Conservation (phyloP, 2,888 invertebrate species). For the Tanytarsus gracilentus region DNA sequence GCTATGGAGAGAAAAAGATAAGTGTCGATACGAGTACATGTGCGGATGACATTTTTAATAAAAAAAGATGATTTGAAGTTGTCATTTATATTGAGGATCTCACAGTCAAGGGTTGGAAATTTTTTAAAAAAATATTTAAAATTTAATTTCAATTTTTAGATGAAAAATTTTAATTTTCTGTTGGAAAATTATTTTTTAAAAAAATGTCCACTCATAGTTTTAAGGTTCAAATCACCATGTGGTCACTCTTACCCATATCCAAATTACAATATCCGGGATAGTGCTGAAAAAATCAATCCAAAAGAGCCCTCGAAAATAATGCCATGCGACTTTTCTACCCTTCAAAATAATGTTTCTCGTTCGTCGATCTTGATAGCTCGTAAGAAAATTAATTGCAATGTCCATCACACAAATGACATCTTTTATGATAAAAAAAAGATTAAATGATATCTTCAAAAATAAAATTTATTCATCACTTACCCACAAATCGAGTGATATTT, state of each 20-base stretch:
- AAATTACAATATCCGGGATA: neutral
- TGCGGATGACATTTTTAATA: too few relatives aligned
- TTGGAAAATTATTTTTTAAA: too few relatives aligned
- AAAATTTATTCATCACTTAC: neutral
- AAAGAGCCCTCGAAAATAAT: neutral
- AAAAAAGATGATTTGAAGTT: too few relatives aligned
- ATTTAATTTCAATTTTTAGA: too few relatives aligned
- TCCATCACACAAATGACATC: constrained; percentile 18
- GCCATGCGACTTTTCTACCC: neutral
- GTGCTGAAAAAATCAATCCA: constrained; percentile 20
- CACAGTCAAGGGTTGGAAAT: neutral
- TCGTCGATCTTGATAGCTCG: constrained; percentile 3
- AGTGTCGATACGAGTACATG: too few relatives aligned
- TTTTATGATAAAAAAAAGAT: neutral
- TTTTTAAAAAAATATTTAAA: neutral
- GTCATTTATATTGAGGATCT: too few relatives aligned
- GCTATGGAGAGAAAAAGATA: too few relatives aligned
- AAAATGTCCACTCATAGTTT: too few relatives aligned
- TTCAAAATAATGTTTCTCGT: constrained; percentile 9
- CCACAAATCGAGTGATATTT: neutral
- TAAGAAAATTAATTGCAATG: constrained; percentile 14
- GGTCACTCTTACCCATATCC: neutral
- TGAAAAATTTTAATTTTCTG: too few relatives aligned
- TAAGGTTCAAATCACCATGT: too few relatives aligned
- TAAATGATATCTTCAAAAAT: neutral